Evolutionary conservation across 35 echinoderm and acorn worm genomes (phyloP).

Genomic region (Patiria miniata): DNA sequence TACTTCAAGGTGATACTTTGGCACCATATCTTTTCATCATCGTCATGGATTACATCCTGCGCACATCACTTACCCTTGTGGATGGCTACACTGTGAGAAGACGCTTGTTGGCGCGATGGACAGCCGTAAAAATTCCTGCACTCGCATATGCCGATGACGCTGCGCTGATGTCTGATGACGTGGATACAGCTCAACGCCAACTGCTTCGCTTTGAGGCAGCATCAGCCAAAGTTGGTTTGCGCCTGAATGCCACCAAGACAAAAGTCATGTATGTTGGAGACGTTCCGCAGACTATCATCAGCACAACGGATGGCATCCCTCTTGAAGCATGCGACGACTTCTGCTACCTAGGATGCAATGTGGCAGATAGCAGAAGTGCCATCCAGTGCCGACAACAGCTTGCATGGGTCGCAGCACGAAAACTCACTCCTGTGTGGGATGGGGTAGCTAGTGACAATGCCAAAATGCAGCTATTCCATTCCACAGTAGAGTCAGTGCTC

Average conservation of each 20-base stretch:
- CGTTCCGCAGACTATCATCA: not conserved
- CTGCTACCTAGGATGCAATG: conserved; percentile 1
- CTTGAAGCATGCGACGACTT: not conserved
- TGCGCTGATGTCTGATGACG: not conserved
- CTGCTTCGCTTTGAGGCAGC: not conserved
- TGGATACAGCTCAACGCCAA: not conserved
- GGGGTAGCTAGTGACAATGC: not conserved
- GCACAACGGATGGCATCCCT: not conserved
- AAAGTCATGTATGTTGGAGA: not conserved
- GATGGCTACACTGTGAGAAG: conserved; percentile 3
- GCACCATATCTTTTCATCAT: not conserved
- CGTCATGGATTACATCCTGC: not conserved
- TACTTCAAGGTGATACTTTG: not conserved
- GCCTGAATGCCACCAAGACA: not conserved
- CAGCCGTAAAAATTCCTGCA: not conserved
- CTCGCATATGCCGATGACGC: not conserved
- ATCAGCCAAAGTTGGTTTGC: not conserved
- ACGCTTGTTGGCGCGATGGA: not conserved
- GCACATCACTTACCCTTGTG: not conserved
- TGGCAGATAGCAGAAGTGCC: conserved; percentile 4
- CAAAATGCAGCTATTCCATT: not conserved
- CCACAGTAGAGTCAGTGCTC: not conserved
- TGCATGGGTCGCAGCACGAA: not conserved
- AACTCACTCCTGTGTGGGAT: not conserved
- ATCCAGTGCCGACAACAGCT: not conserved